Conservation (phyloP, 2,797 vertebrate species). For the Clarias fuscus region DNA sequence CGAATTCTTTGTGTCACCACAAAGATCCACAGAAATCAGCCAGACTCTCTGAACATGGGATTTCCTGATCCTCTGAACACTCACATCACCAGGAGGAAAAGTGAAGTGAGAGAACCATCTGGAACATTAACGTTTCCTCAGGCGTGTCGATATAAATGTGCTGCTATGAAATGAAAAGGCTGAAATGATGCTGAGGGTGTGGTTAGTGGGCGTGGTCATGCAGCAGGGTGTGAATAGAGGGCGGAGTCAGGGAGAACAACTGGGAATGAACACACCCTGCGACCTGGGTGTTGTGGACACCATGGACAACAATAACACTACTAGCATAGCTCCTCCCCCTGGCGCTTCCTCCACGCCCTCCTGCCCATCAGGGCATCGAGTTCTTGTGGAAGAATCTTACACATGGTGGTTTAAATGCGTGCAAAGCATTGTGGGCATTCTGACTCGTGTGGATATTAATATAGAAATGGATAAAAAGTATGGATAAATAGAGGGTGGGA, state of each 20-base stretch:
- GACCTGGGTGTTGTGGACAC: not conserved
- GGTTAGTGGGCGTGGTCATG: not conserved
- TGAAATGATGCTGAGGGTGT: not conserved
- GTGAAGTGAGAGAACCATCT: not conserved
- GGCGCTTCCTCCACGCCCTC: too few species aligned
- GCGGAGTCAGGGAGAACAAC: not conserved
- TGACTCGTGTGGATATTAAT: not conserved
- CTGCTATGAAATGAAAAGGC: not conserved
- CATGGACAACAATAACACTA: too few species aligned
- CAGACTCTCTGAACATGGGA: too few species aligned
- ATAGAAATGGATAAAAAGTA: too few species aligned
- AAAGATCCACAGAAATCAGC: too few species aligned
- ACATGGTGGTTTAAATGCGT: not conserved
- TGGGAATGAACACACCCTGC: not conserved
- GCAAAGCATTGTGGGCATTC: not conserved
- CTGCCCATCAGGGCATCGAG: not conserved
- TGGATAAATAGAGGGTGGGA: not conserved
- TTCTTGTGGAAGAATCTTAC: not conserved
- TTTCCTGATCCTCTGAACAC: too few species aligned
- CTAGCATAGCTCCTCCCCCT: too few species aligned
- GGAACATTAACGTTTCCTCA: not conserved
- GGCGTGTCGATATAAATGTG: not conserved
- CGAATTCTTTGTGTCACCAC: too few species aligned
- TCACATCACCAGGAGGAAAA: too few species aligned
- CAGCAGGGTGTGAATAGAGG: not conserved